These are phyloP conservation scores for Choloepus hoffmanni DNA, from an alignment of 2,113 vertebrate genomes.

Conservation along the genomic window DNA sequence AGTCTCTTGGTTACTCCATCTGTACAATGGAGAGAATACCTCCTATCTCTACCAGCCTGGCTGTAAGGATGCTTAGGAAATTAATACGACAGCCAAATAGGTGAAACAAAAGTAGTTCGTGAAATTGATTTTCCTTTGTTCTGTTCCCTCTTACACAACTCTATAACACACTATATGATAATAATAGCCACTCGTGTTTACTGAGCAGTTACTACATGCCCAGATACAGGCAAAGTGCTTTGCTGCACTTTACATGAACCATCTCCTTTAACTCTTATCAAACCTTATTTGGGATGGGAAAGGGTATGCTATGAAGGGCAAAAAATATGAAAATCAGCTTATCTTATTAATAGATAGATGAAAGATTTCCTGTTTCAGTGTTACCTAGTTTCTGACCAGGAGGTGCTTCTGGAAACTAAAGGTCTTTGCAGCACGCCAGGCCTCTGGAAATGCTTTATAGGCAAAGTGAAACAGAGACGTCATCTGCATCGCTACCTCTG, in stretches of 20 bases:
- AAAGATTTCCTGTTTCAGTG: background rate
- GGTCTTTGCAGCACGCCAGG: background rate
- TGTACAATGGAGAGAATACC: constrained; percentile 53
- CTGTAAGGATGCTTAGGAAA: background rate
- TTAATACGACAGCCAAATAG: background rate
- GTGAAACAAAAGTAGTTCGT: background rate
- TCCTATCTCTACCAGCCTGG: background rate
- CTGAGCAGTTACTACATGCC: background rate
- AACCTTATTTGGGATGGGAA: too few species aligned
- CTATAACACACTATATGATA: too few species aligned
- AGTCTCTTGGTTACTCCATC: constrained; percentile 56
- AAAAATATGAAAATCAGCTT: background rate
- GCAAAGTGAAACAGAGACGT: background rate
- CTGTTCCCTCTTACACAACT: background rate
- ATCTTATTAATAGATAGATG: background rate
- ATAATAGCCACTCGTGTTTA: background rate
- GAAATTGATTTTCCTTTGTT: background rate
- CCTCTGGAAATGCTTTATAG: background rate
- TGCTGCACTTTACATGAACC: background rate
- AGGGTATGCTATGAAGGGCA: background rate
- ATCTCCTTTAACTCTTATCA: background rate
- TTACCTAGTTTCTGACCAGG: background rate
- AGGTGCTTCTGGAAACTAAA: constrained; percentile 4
- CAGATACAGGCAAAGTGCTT: background rate
- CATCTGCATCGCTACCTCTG: background rate